A percentile compares a stretch with the other conserved stretches of the same genome.
Evolutionary conservation across 2,113 vertebrate species (phyloP).

Genomic region (Origma solitaria): DNA sequence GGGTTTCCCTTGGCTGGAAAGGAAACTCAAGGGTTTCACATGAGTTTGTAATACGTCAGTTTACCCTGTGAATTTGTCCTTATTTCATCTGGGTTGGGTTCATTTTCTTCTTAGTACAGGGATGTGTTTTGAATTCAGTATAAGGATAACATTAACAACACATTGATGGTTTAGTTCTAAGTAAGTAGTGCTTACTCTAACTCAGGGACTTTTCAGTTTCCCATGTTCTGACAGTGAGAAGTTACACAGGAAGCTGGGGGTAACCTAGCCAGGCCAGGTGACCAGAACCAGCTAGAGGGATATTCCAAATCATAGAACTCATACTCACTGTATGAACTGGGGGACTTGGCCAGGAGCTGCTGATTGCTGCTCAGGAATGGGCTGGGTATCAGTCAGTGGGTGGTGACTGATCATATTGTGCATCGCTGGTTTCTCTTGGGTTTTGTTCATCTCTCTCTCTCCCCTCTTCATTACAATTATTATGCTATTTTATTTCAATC

Average conservation of each 20-base stretch:
- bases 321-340: background rate
- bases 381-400: background rate
- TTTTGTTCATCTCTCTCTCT: background rate
- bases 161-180: background rate
- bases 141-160: background rate
- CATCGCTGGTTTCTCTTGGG: background rate
- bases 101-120: background rate
- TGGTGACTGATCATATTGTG: background rate
- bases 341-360: background rate
- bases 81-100: background rate
- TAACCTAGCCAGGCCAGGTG: background rate
- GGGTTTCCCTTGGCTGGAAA: background rate
- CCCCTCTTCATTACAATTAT: background rate
- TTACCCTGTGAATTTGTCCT: background rate
- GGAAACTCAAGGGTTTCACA: rapidly evolving
- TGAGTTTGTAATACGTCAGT: background rate
- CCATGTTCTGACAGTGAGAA: background rate
- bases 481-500: background rate
- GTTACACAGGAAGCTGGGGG: background rate
- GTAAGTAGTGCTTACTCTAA: background rate
- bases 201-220: background rate
- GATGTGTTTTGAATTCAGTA: background rate
- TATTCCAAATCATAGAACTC: background rate
- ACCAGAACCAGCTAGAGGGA: background rate
- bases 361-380: too few species aligned